Percentiles rank a stretch among this genome's conserved stretches.
Evolutionary conservation across 2,113 vertebrate species (phyloP).

Genomic region (Rhynchomys soricoides): DNA sequence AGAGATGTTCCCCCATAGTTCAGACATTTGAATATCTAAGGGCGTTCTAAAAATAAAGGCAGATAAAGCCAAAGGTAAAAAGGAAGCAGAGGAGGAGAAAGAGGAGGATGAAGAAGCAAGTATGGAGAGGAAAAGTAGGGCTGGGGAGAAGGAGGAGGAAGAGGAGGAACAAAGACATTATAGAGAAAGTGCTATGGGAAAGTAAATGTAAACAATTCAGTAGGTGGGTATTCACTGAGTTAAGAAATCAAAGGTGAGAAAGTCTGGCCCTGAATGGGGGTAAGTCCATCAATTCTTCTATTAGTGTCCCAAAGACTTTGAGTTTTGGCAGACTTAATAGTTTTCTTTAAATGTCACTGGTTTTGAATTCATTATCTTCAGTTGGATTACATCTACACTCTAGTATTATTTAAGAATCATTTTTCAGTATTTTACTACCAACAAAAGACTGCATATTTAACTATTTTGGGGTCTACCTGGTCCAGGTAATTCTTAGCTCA

Average conservation of each 20-base stretch:
- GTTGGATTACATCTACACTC: not conserved
- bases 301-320: not conserved
- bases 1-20: not conserved
- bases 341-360: not conserved
- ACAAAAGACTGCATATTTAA: not conserved
- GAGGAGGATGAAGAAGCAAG: not conserved
- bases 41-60: not conserved
- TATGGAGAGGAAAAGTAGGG: not conserved
- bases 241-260: not conserved
- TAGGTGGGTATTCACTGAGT: not conserved
- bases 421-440: not conserved
- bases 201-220: not conserved
- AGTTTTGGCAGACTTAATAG: not conserved
- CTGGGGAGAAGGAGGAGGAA: not conserved
- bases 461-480: not conserved
- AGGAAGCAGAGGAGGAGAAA: not conserved
- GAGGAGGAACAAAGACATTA: not conserved
- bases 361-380: not conserved
- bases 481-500: conserved; percentile 14
- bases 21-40: not conserved
- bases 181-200: not conserved
- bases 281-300: not conserved
- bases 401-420: not conserved
- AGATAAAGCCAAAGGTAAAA: not conserved
- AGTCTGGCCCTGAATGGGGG: not conserved